phyloP scores from a whole-genome alignment of 53 echinoderm and acorn worm genomes.

The Antedon mediterranea region DNA sequence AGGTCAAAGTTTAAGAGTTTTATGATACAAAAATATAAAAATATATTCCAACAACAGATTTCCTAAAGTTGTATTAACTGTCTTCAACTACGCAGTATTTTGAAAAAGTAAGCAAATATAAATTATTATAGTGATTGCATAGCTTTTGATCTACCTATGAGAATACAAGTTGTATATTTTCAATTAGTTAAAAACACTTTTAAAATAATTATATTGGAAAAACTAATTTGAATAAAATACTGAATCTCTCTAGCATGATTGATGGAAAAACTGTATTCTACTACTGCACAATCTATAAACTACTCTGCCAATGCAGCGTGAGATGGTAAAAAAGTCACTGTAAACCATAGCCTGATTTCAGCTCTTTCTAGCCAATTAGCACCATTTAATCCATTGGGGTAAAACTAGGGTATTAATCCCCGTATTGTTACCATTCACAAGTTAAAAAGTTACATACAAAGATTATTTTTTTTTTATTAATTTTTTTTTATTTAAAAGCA shows the following conservation, averaged over 20 bases:
- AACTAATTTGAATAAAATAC: background rate
- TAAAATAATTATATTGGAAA: background rate
- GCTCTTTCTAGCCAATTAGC: background rate
- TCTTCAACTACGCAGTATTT: background rate
- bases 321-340: constrained; percentile 1
- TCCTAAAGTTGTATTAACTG: background rate
- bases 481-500: background rate
- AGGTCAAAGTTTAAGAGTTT: background rate
- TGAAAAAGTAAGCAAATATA: background rate
- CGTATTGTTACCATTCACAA: background rate
- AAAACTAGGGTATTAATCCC: background rate
- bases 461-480: background rate
- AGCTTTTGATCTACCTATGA: background rate
- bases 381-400: background rate
- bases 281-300: background rate
- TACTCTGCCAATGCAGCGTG: background rate
- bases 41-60: background rate
- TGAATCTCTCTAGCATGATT: background rate
- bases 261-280: background rate
- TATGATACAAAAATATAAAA: constrained; percentile 1
- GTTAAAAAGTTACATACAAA: background rate
- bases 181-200: background rate
- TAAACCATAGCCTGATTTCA: background rate
- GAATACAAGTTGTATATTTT: background rate
- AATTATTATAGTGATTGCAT: background rate